phyloP scores from a whole-genome alignment of 2,113 vertebrate genomes.

The Myxocyprinus asiaticus region DNA sequence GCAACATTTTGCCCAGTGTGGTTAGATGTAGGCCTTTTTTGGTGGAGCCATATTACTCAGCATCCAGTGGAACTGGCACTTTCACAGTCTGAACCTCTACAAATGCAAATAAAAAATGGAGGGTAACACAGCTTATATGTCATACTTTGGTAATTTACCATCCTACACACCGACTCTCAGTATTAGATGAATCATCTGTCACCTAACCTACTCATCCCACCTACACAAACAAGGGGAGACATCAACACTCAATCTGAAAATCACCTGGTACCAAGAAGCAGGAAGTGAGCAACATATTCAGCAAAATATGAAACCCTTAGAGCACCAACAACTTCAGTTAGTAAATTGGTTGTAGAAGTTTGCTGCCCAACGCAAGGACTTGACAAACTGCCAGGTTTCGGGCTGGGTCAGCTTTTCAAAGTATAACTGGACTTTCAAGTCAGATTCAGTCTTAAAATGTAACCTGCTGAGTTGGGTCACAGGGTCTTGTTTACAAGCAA shows the following conservation, averaged over 20 bases:
- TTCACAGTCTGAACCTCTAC: not conserved
- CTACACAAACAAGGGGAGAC: constrained; percentile 23
- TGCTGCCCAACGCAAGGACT: not conserved
- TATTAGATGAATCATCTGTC: constrained; percentile 14
- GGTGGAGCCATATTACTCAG: not conserved
- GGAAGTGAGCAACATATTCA: constrained; percentile 16
- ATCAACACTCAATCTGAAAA: constrained; percentile 37
- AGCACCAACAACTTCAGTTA: not conserved
- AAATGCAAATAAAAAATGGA: not conserved
- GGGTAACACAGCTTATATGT: not conserved
- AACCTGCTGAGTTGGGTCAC: too few relatives aligned
- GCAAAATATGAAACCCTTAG: not conserved
- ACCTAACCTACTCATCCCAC: not conserved
- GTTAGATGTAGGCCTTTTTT: constrained; percentile 2
- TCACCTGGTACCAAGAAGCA: constrained; percentile 20
- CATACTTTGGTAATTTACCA: constrained; percentile 8
- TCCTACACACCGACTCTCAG: constrained; percentile 17
- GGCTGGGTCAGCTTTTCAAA: too few relatives aligned
- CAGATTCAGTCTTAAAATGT: too few relatives aligned
- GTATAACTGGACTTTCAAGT: too few relatives aligned
- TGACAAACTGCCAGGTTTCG: too few relatives aligned
- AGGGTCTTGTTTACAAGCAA: too few relatives aligned
- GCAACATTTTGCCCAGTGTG: not conserved
- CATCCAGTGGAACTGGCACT: not conserved
- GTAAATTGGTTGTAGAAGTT: not conserved